A percentile compares a stretch with the other conserved stretches of the same genome.
These are phyloP conservation scores for Crambe crambe DNA, from an alignment of 37 sponge, comb jelly and placozoan species.

Conservation along the genomic window DNA sequence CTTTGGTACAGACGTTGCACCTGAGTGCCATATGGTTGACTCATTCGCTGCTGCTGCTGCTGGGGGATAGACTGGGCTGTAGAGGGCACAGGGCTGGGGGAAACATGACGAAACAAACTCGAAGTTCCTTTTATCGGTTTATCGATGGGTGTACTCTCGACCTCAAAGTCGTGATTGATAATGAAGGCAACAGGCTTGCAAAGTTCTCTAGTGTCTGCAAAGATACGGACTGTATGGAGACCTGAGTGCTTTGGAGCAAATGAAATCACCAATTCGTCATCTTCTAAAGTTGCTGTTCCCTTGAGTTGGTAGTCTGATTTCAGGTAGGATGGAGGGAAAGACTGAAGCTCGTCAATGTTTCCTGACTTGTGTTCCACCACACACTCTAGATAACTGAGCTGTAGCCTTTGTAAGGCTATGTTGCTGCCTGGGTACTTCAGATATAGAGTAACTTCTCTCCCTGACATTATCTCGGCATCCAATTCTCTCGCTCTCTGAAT, in stretches of 20 bases:
- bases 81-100: neutral
- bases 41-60: neutral
- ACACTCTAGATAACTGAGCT: slow-evolving; percentile 50
- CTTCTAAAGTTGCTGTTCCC: slow-evolving; percentile 30
- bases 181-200: slow-evolving; percentile 53
- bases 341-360: slow-evolving; percentile 16
- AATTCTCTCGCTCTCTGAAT: neutral
- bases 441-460: slow-evolving; percentile 38
- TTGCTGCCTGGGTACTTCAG: slow-evolving; percentile 45
- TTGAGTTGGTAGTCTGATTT: slow-evolving; percentile 47
- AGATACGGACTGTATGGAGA: slow-evolving; percentile 55
- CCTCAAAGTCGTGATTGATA: slow-evolving; percentile 20
- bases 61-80: neutral
- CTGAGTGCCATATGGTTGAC: neutral
- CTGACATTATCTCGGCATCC: slow-evolving; percentile 13
- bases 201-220: slow-evolving; percentile 47
- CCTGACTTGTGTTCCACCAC: slow-evolving; percentile 60
- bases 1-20: neutral
- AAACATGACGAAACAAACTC: neutral
- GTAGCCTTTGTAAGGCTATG: slow-evolving; percentile 33
- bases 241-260: slow-evolving; percentile 54
- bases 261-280: slow-evolving; percentile 46
- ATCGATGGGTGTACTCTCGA: slow-evolving; percentile 12
- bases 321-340: slow-evolving; percentile 5
- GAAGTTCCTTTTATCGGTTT: slow-evolving; percentile 11